phyloP scores from a whole-genome alignment of 2,888 invertebrate genomes.

The Prenolepis imparis region DNA sequence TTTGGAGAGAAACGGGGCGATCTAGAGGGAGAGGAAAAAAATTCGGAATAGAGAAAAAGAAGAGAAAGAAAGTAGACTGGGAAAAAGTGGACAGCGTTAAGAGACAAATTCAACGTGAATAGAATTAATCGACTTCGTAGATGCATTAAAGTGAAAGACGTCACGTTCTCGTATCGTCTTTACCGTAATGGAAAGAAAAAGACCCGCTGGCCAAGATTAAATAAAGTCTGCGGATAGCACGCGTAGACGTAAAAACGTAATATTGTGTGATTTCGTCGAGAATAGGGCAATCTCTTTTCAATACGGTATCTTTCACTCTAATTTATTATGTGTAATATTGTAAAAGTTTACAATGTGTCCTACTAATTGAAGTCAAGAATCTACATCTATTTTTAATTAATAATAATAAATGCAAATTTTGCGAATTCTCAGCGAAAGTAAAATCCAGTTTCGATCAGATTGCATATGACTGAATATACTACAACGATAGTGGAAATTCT shows the following conservation, averaged over 20 bases:
- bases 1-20: slow-evolving; percentile 25
- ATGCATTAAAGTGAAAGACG: slow-evolving; percentile 33
- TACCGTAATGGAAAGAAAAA: slow-evolving; percentile 1
- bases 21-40: not conserved
- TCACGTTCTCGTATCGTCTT: slow-evolving; percentile 38
- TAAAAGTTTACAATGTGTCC: not conserved
- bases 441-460: not conserved
- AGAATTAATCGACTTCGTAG: slow-evolving; percentile 40
- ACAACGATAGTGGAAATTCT: slow-evolving; percentile 52
- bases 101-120: slow-evolving; percentile 50
- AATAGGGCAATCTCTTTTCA: slow-evolving; percentile 11
- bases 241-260: slow-evolving; percentile 10
- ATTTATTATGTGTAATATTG: slow-evolving; percentile 1
- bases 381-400: not conserved
- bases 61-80: slow-evolving; percentile 24
- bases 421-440: not conserved
- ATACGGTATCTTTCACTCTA: not conserved
- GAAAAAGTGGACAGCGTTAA: slow-evolving; percentile 42
- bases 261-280: not conserved
- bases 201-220: slow-evolving; percentile 19
- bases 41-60: not conserved
- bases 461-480: not conserved
- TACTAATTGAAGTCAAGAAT: not conserved
- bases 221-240: slow-evolving; percentile 7
- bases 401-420: not conserved